Evolutionary conservation across 2,888 invertebrate species (phyloP).

Genomic region (Drosophila diplacantha): DNA sequence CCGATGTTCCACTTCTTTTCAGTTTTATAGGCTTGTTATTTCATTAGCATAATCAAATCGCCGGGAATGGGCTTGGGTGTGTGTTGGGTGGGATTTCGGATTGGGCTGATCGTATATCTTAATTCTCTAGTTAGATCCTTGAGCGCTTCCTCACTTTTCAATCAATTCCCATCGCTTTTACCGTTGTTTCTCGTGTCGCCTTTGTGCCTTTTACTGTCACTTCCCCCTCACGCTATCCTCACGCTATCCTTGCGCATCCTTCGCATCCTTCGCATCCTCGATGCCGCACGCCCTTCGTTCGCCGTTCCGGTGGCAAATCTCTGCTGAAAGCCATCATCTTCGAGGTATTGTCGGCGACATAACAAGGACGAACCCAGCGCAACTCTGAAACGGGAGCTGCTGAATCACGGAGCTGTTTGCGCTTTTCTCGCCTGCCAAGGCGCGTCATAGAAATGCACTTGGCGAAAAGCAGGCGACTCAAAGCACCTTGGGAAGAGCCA

Average conservation of each 20-base stretch:
- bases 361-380: constrained; percentile 56
- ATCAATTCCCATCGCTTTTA: constrained; percentile 69
- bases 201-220: constrained; percentile 61
- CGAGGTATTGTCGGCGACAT: constrained; percentile 68
- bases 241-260: background rate
- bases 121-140: constrained; percentile 55
- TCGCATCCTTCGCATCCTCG: constrained; percentile 1
- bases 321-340: constrained; percentile 67
- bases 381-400: constrained; percentile 23
- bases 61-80: background rate
- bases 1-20: constrained; percentile 29
- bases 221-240: background rate
- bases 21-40: constrained; percentile 69
- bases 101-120: constrained; percentile 36
- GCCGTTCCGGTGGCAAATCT: constrained; percentile 55
- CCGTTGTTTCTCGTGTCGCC: constrained; percentile 50
- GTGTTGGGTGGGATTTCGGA: background rate
- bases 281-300: constrained; percentile 7
- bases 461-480: background rate
- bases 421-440: constrained; percentile 48
- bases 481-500: too few relatives aligned
- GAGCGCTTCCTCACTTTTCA: constrained; percentile 58
- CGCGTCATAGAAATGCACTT: constrained; percentile 9
- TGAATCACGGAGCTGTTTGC: constrained; percentile 55
- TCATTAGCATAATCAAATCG: constrained; percentile 70